Conservation (phyloP, 37 sponge, comb jelly and placozoan species). For the Ephydatia muelleri region DNA sequence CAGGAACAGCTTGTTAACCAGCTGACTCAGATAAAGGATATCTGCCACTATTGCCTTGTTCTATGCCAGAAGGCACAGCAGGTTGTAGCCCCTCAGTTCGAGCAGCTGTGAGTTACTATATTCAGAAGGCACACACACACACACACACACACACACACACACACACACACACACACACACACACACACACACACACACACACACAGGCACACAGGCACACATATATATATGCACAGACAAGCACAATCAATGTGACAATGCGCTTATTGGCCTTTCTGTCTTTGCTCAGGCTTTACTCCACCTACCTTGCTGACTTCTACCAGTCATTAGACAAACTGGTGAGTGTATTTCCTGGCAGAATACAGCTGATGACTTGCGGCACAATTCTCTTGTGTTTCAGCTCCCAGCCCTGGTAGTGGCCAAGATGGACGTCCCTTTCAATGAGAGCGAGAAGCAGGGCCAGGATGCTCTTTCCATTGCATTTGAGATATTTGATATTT, state of each 20-base stretch:
- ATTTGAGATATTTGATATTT: not conserved
- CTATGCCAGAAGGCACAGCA: conserved; percentile 11
- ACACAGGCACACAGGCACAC: not conserved
- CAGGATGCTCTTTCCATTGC: not conserved
- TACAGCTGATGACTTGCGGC: too few relatives aligned
- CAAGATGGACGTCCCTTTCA: not conserved
- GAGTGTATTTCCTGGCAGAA: conserved; percentile 1
- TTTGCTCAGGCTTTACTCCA: conserved; percentile 8
- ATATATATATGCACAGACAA: not conserved
- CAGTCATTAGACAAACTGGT: conserved; percentile 51
- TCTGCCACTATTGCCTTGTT: conserved; percentile 19
- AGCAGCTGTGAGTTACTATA: conserved; percentile 32
- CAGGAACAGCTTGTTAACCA: not conserved
- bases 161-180: not conserved
- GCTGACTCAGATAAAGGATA: conserved; percentile 25
- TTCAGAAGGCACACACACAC: not conserved
- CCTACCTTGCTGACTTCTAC: conserved; percentile 44
- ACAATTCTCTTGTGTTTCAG: not conserved
- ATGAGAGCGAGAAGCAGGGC: not conserved
- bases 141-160: not conserved
- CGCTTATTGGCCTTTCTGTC: too few relatives aligned
- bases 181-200: not conserved
- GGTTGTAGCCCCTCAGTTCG: conserved; percentile 16
- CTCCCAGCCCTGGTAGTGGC: not conserved
- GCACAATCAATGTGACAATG: not conserved